Evolutionary conservation across 2,113 vertebrate genomes (phyloP).

Genomic region (Plectropomus leopardus): DNA sequence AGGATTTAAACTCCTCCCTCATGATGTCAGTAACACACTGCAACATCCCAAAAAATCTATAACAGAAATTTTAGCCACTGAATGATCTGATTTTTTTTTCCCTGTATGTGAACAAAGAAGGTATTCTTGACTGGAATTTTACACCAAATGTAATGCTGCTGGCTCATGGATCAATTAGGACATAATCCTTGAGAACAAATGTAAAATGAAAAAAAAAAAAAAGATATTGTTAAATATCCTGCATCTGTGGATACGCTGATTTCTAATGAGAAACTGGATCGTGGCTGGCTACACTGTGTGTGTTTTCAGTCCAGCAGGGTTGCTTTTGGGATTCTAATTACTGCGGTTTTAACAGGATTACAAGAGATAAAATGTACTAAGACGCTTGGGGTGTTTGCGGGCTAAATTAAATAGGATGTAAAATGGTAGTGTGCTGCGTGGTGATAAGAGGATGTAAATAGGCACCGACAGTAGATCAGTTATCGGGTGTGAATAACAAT

Average conservation of each 20-base stretch:
- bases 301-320: slow-evolving; percentile 13
- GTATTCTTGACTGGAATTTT: background rate
- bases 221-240: slow-evolving; percentile 3
- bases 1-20: background rate
- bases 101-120: background rate
- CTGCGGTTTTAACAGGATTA: slow-evolving; percentile 82
- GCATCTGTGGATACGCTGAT: background rate
- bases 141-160: background rate
- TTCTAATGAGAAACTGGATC: background rate
- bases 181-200: background rate
- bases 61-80: background rate
- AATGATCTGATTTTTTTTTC: background rate
- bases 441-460: slow-evolving; percentile 72
- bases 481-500: slow-evolving; percentile 45
- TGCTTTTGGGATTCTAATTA: slow-evolving; percentile 67
- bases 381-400: slow-evolving; percentile 62
- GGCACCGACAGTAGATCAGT: slow-evolving; percentile 48
- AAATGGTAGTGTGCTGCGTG: slow-evolving; percentile 68
- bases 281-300: background rate
- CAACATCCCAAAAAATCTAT: background rate
- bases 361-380: slow-evolving; percentile 71
- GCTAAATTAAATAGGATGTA: slow-evolving; percentile 74
- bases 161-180: background rate
- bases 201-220: background rate
- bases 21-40: background rate